phyloP scores from a whole-genome alignment of 1,140 invertebrate species.

The silkworm (Bombyx mori) region DNA sequence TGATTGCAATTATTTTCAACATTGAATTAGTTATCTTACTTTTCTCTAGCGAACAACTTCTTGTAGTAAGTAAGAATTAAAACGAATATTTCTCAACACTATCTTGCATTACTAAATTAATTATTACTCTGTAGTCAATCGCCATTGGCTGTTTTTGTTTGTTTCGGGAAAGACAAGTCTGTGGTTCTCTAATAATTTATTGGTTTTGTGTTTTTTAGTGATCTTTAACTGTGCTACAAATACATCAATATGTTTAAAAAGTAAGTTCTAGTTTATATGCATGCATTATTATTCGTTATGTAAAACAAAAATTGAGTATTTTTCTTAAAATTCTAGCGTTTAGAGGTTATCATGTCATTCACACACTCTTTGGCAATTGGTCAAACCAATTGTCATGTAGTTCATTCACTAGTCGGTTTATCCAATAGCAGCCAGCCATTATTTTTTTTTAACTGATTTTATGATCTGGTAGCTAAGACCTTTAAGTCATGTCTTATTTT shows the following conservation, averaged over 20 bases:
- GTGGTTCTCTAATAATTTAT: neutral
- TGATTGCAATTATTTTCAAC: too few relatives aligned
- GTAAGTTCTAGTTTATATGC: slow-evolving; percentile 34
- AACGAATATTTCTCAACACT: too few relatives aligned
- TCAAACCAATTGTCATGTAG: neutral
- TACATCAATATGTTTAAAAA: slow-evolving; percentile 55
- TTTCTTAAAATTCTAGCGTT: neutral
- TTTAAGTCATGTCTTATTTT: too few relatives aligned
- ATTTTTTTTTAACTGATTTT: neutral
- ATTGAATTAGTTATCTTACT: too few relatives aligned
- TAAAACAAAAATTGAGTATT: neutral
- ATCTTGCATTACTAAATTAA: too few relatives aligned
- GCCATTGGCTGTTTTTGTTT: neutral
- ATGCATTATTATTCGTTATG: neutral
- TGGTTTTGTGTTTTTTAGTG: slow-evolving; percentile 1
- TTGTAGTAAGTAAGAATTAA: too few relatives aligned
- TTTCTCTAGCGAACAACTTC: too few relatives aligned
- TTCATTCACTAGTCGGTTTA: neutral
- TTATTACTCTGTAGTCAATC: too few relatives aligned
- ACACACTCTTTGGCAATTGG: slow-evolving; percentile 5
- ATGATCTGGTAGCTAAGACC: too few relatives aligned
- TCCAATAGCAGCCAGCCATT: slow-evolving; percentile 8
- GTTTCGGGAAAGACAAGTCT: neutral
- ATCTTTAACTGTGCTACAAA: slow-evolving; percentile 1
- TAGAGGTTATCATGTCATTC: slow-evolving; percentile 13